Evolutionary conservation across 2,888 invertebrate species (phyloP), one percentile per base, ranked within the genome.

Genomic region (Plagodis pulveraria): DNA sequence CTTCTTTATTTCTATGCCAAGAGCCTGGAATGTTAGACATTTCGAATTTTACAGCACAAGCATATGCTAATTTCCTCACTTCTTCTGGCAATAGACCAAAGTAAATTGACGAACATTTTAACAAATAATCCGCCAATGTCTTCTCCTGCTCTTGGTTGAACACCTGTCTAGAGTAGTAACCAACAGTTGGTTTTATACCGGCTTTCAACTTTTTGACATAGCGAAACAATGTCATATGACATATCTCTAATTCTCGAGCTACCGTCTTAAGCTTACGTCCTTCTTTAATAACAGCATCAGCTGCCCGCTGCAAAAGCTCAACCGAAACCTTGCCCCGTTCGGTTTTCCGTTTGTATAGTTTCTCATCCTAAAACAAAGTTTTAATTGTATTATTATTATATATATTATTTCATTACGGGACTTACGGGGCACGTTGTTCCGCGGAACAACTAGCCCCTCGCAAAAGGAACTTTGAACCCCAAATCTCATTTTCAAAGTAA

Each of bases 1-100:
- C 63, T 51, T 46, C 38, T 48, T 44, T 33, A 55, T 67, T 62
- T 50, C 12, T 62, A 35, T 63, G 55, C 65, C 63, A 65, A 41
- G 58, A 49, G 40, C 2, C 49, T 49, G 49, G 40, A 49, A 50
- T 50, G 11, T 43, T 50, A 43, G 35, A 7, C 35, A 43, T 45
- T 9, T 56, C 40, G 38, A 50, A 56, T 56, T 56, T 50, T 2
- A 51, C 51, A 46, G 50, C 57, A 34, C 45, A 57, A 40, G 6
- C 35, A 46, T 57, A 57, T 46, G 50, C 57, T n/a, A 57, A 46
- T 35, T 51, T 57, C 35, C 47, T 50, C n/a, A 51, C 51, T 46
- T 57, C 57, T 51, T 51, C 46, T 34, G 57, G 50, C 46, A 51
- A 46, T 6, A 50, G 45, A 36, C 51, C 51, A 47, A 35, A 11